A percentile compares a stretch with the other conserved stretches of the same genome.
phyloP scores from a whole-genome alignment of 92 coral and sea anemone species.

The Isaurus tuberculatus region DNA sequence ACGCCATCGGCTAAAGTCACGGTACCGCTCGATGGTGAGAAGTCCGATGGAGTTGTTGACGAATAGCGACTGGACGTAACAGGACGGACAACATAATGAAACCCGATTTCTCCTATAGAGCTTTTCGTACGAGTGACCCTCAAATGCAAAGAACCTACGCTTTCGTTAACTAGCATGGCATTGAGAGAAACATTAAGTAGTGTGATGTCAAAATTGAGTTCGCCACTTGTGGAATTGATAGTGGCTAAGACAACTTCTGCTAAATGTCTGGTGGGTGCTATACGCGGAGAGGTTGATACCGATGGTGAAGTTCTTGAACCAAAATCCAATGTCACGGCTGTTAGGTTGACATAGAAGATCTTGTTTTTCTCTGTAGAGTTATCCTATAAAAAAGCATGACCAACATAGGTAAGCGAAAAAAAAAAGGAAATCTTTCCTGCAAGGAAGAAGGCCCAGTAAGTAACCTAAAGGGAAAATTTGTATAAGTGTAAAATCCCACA shows the following conservation, averaged over 20 bases:
- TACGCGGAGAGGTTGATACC: constrained; percentile 78
- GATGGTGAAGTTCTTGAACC: constrained; percentile 62
- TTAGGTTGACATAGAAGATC: constrained; percentile 85
- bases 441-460: too few relatives aligned
- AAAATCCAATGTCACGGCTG: constrained; percentile 71
- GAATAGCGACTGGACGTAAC: constrained; percentile 40
- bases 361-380: constrained; percentile 65
- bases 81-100: constrained; percentile 72
- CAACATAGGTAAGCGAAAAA: too few relatives aligned
- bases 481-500: too few relatives aligned
- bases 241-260: constrained; percentile 85
- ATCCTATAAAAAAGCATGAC: constrained; percentile 56
- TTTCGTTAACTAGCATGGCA: constrained; percentile 65
- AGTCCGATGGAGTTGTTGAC: constrained; percentile 64
- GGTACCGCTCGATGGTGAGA: constrained; percentile 72
- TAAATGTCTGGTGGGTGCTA: constrained; percentile 63
- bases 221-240: constrained; percentile 80
- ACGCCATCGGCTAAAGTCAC: constrained; percentile 68
- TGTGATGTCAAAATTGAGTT: constrained; percentile 79
- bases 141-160: constrained; percentile 53
- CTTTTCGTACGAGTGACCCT: constrained; percentile 72
- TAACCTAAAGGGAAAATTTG: too few relatives aligned
- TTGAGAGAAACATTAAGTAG: constrained; percentile 64
- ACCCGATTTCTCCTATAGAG: constrained; percentile 74
- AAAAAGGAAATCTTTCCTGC: too few relatives aligned